A percentile compares a stretch with the other conserved stretches of the same genome.
Conservation (phyloP, 2,113 vertebrate genomes). For the Neotragus moschatus region DNA sequence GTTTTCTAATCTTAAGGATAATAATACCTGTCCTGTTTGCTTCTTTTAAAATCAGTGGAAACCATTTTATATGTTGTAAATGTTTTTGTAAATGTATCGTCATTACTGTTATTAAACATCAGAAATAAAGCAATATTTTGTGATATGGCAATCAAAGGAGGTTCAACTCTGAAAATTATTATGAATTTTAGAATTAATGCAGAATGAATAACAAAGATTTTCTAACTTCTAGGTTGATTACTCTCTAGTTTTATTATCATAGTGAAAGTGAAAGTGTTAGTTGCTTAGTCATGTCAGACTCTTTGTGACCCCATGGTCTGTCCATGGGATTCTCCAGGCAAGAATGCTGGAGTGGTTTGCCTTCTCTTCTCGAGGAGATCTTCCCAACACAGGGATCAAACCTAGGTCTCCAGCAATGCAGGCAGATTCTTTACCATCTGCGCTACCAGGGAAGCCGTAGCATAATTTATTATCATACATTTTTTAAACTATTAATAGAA, state of each 20-base stretch:
- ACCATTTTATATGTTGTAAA: background rate
- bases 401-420: background rate
- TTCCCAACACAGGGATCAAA: background rate
- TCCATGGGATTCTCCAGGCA: background rate
- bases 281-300: background rate
- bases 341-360: background rate
- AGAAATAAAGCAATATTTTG: background rate
- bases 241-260: conserved; percentile 15
- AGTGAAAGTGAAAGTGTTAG: background rate
- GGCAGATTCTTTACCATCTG: background rate
- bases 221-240: background rate
- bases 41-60: background rate
- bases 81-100: background rate
- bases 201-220: background rate
- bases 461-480: conserved; percentile 16
- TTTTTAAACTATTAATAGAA: background rate
- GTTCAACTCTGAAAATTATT: conserved; percentile 6
- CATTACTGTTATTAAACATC: background rate
- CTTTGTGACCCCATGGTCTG: background rate
- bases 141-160: background rate
- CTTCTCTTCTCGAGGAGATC: background rate
- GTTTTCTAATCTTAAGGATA: background rate
- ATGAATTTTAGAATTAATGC: background rate
- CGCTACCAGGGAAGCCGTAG: background rate
- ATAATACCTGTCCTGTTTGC: background rate